These are phyloP conservation scores for Lepidonotus clava DNA, from an alignment of 2,888 invertebrate genomes.

Conservation along the genomic window DNA sequence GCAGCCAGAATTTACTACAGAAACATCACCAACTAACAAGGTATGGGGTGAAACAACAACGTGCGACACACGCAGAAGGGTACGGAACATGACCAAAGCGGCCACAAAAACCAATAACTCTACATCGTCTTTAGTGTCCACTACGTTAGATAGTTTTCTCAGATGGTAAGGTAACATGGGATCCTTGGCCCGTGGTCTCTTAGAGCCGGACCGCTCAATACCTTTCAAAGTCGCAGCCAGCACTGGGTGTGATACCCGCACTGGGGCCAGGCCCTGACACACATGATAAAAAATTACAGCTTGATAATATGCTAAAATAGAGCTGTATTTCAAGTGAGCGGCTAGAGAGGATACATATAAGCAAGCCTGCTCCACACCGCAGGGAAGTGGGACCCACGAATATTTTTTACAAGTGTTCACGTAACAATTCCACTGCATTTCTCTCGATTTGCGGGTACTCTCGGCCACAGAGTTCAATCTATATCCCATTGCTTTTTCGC, in stretches of 20 bases:
- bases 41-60: not conserved
- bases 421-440: not conserved
- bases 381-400: not conserved
- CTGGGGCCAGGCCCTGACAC: not conserved
- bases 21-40: not conserved
- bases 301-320: not conserved
- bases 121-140: not conserved
- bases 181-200: not conserved
- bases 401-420: not conserved
- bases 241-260: not conserved
- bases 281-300: not conserved
- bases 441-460: not conserved
- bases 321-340: not conserved
- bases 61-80: not conserved
- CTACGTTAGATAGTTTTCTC: not conserved
- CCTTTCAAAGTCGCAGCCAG: not conserved
- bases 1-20: not conserved
- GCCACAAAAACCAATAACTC: not conserved
- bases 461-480: not conserved
- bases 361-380: not conserved
- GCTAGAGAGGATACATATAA: not conserved
- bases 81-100: not conserved
- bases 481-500: not conserved
- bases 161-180: not conserved
- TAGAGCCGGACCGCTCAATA: not conserved